phyloP scores from a whole-genome alignment of 2,888 invertebrate species.

The Drosophila infuscata region DNA sequence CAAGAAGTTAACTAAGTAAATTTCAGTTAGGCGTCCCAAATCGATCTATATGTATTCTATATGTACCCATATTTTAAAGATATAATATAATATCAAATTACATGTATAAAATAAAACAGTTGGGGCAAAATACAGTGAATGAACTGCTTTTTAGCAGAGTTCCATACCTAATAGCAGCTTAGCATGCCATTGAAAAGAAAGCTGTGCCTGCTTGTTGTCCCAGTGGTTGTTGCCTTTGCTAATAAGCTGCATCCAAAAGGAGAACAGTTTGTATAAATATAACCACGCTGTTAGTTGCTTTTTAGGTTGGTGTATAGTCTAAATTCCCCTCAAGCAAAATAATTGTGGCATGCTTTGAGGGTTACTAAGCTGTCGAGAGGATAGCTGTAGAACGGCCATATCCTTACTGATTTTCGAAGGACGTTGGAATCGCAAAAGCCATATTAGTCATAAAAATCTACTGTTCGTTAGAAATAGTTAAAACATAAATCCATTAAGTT shows the following conservation, averaged over 20 bases:
- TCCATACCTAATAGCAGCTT: background rate
- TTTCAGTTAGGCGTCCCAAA: conserved; percentile 1
- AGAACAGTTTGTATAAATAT: background rate
- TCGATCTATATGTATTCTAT: background rate
- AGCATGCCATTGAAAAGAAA: background rate
- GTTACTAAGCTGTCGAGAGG: background rate
- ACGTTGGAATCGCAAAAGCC: background rate
- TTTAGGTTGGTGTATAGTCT: background rate
- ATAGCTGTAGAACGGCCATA: background rate
- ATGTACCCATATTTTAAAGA: too few species aligned
- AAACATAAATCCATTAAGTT: background rate
- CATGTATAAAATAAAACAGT: background rate
- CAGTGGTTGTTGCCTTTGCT: background rate
- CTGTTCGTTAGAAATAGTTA: background rate
- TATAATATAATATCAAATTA: background rate
- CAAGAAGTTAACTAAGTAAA: conserved; percentile 1
- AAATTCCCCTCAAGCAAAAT: background rate
- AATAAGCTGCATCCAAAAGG: background rate
- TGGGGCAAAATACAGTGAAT: background rate
- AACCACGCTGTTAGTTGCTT: too few species aligned
- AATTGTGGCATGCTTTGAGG: background rate
- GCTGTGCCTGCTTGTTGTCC: background rate
- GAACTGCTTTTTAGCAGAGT: background rate
- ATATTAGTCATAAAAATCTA: background rate
- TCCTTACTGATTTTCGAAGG: background rate